Conservation (phyloP, 2,797 vertebrate genomes). For the Rhabdomys pumilio region DNA sequence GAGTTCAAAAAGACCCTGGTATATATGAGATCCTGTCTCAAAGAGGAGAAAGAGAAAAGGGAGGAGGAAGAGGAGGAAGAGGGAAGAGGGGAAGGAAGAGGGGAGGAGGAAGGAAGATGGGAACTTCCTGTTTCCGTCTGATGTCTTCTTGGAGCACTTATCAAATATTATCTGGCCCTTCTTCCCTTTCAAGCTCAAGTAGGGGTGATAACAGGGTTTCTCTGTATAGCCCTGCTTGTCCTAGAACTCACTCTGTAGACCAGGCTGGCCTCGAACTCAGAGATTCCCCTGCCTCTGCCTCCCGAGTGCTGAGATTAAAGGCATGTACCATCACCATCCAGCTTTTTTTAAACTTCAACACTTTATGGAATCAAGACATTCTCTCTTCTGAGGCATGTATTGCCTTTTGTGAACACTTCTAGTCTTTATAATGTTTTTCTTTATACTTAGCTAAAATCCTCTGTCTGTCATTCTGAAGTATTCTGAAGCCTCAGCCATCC, state of each 20-base stretch:
- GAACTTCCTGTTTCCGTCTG: not conserved
- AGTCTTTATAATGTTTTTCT: no score
- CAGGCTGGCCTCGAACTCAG: not conserved
- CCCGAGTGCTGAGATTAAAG: not conserved
- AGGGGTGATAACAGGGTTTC: not conserved
- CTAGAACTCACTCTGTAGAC: not conserved
- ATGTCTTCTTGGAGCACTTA: not conserved
- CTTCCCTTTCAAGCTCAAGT: not conserved
- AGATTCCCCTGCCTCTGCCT: not conserved
- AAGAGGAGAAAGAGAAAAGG: not conserved
- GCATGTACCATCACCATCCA: not conserved
- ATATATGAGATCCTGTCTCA: not conserved
- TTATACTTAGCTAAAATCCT: not conserved
- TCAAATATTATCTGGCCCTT: not conserved
- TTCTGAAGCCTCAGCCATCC: not conserved
- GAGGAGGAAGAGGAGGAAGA: not conserved
- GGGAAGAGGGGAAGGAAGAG: no score
- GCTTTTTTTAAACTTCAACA: not conserved
- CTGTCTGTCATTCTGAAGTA: not conserved
- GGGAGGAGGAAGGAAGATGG: no score
- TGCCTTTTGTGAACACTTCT: not conserved
- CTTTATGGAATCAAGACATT: not conserved
- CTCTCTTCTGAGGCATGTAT: not conserved
- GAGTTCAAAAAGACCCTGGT: not conserved
- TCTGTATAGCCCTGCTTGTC: not conserved